Base-by-base conservation (phyloP, 2,888 invertebrate species). In the Plebejus argus region DNA sequence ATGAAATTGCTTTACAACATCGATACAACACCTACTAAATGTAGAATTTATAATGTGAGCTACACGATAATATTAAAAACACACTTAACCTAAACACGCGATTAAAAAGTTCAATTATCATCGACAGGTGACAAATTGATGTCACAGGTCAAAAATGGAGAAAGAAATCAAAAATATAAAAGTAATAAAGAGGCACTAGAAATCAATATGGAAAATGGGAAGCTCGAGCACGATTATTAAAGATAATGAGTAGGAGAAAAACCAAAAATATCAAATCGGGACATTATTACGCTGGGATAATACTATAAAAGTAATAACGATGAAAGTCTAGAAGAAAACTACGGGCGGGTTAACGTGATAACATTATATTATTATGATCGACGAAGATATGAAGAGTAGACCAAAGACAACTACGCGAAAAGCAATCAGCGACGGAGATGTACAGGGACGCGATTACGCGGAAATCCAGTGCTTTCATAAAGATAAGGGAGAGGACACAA, bases 11-110 rank as follows among this genome's bases (percentile, higher is more conserved):
- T 23, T 49, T 12, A 74, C 53, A 39, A 74, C 28, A 53, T 7
- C 23, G 49, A 74, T 20, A 74, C 28, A 28, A 74, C 74, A 74
- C 74, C 18, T 49, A 74, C 8, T 74, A 53, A 49, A 74, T 53
- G 20, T 28, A 18, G 3, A 53, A 49, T 53, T 15, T 45, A 72
- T 72, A 45, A 72, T 72, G 72, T 72, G 49, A 53, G 53, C 49
- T 53, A 74, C 5, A 23, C 20, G 72, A 72, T 72, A 72, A 72
- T 72, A 18, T 66, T 33, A 66, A 66, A 23, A 23, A 45, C 20
- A 39, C 72, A 23, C 53, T 53, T 45, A 53, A 53, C 74, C 74
- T 72, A 71, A 39, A 39, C 39, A 71, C 39, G 71, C 39, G n/a
- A 33, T 18, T 66, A 28, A 1, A 15, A 12, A 66, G 66, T 33